These are phyloP conservation scores for Dryoscopus gambensis DNA, from an alignment of 2,113 vertebrate species.

Conservation along the genomic window DNA sequence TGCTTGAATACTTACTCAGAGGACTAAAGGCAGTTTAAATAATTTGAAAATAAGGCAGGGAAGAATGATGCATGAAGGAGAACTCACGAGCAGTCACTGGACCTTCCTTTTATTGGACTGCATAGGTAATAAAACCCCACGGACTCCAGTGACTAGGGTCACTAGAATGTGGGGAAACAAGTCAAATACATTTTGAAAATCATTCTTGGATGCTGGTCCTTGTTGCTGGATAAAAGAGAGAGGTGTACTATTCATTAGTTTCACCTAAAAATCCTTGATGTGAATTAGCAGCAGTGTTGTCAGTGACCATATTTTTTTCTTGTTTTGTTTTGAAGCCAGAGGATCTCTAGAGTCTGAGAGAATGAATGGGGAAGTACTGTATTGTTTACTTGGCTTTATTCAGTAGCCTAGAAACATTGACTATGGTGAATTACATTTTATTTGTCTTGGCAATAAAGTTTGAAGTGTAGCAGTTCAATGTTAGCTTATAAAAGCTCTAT, in stretches of 20 bases:
- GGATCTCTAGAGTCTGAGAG: neutral
- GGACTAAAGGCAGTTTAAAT: neutral
- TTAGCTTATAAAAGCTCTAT: conserved; percentile 37
- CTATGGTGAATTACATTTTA: conserved; percentile 36
- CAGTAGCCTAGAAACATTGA: conserved; percentile 30
- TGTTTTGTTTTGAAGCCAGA: neutral
- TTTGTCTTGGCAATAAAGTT: conserved; percentile 38
- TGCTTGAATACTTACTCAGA: neutral
- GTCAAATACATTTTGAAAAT: neutral
- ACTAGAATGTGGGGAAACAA: neutral
- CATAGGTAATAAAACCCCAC: neutral
- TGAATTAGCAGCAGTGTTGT: neutral
- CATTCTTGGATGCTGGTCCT: neutral
- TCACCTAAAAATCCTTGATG: neutral
- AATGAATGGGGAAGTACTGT: neutral
- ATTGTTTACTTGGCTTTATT: conserved; percentile 22
- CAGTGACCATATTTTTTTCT: neutral
- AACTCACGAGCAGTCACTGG: neutral
- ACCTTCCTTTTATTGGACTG: neutral
- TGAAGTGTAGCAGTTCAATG: conserved; percentile 1
- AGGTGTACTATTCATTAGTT: neutral
- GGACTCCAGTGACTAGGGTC: neutral
- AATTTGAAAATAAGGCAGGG: neutral
- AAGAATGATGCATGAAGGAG: neutral
- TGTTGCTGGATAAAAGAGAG: neutral